Conservation (phyloP, 1,140 invertebrate genomes). For the Dreissena rostriformis region DNA sequence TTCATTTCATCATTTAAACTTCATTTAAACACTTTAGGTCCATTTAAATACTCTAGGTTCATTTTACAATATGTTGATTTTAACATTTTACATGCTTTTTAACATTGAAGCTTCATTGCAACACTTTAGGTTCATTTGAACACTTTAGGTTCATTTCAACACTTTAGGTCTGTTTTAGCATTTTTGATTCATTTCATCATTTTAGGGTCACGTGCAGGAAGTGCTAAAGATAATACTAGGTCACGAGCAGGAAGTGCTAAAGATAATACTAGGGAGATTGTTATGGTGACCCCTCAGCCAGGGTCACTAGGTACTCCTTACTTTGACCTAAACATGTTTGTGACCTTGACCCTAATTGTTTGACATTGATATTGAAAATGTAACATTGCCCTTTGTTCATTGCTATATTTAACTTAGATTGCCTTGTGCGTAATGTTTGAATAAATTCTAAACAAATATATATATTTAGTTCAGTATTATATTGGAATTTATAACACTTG, state of each 20-base stretch:
- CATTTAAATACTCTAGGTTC: no score
- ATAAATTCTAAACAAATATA: neutral
- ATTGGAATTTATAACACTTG: no score
- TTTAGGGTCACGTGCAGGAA: neutral
- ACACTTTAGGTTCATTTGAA: no score
- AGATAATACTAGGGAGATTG: constrained; percentile 40
- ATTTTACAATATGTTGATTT: no score
- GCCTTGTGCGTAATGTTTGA: neutral
- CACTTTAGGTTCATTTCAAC: no score
- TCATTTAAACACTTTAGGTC: no score
- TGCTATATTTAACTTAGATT: neutral
- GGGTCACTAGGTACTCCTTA: constrained; percentile 39
- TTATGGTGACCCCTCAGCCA: constrained; percentile 40
- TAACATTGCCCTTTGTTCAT: neutral
- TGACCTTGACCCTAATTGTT: neutral
- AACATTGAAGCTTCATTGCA: no score
- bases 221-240: constrained; percentile 45
- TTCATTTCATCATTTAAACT: no score
- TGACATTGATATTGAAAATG: constrained; percentile 6
- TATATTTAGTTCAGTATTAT: neutral
- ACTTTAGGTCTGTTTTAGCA: no score
- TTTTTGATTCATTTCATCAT: neutral
- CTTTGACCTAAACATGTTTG: constrained; percentile 11
- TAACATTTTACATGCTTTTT: no score
- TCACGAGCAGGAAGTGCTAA: constrained; percentile 38